These are phyloP conservation scores for Brachypodius melanocephalos DNA, from an alignment of 2,113 vertebrate species.

Conservation along the genomic window DNA sequence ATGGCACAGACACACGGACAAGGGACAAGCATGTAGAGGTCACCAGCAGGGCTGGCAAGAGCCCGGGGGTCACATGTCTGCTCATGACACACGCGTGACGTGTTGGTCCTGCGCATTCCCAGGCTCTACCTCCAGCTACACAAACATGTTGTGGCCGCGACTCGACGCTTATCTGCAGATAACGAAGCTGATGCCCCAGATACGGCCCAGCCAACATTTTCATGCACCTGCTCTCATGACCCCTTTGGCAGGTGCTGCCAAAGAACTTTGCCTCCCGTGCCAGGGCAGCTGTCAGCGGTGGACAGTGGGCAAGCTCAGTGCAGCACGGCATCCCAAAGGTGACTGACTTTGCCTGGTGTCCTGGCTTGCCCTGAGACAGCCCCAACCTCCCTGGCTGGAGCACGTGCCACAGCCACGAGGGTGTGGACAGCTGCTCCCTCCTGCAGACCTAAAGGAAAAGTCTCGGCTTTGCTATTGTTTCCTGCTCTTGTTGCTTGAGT, in stretches of 20 bases:
- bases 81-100: rapidly evolving
- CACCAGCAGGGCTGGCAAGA: background rate
- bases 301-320: background rate
- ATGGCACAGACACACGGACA: rapidly evolving
- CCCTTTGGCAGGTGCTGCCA: background rate
- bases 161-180: background rate
- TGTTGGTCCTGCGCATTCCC: background rate
- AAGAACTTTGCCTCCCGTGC: background rate
- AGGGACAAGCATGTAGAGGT: background rate
- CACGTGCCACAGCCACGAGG: background rate
- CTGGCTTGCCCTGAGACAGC: background rate
- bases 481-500: constrained; percentile 57
- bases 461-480: constrained; percentile 57
- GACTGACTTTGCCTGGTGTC: background rate
- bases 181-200: background rate
- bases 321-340: rapidly evolving
- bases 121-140: background rate
- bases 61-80: rapidly evolving
- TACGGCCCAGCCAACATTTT: background rate
- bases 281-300: rapidly evolving
- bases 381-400: rapidly evolving
- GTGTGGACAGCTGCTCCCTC: background rate
- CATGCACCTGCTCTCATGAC: rapidly evolving
- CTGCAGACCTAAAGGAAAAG: constrained; percentile 6
- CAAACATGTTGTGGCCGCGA: rapidly evolving